phyloP scores from a whole-genome alignment of 2,113 vertebrate species.

The Hypocryptadius cinnamomeus region DNA sequence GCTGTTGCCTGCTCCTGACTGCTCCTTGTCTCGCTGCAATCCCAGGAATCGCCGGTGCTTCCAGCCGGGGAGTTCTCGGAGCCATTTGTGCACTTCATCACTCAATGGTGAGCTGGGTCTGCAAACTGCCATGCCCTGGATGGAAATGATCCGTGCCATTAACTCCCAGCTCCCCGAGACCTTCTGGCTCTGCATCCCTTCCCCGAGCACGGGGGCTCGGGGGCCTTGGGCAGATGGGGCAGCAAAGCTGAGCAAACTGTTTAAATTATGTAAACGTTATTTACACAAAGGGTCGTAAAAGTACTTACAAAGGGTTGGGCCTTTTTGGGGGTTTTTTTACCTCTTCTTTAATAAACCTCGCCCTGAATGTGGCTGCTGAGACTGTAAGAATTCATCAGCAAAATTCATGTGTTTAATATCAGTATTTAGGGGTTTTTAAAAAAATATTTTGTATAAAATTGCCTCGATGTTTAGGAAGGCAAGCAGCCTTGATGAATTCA shows the following conservation, averaged over 20 bases:
- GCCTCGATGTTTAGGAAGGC: neutral
- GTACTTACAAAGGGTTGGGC: constrained; percentile 9
- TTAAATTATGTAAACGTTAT: constrained; percentile 82
- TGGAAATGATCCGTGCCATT: constrained; percentile 76
- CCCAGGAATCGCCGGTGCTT: constrained; percentile 93
- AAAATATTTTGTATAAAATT: neutral
- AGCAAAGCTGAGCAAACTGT: constrained; percentile 74
- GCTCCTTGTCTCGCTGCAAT: constrained; percentile 24
- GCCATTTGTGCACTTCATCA: constrained; percentile 97
- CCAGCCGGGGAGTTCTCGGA: constrained; percentile 94
- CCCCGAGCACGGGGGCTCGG: constrained; percentile 57
- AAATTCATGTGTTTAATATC: neutral
- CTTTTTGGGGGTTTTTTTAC: neutral
- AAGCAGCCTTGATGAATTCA: constrained; percentile 44
- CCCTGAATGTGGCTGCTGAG: neutral
- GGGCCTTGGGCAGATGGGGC: constrained; percentile 73
- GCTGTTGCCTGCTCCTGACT: constrained; percentile 38
- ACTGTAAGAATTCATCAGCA: neutral
- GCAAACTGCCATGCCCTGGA: constrained; percentile 65
- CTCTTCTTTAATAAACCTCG: constrained; percentile 63
- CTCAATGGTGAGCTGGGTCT: constrained; percentile 90
- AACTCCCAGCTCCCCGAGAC: constrained; percentile 58
- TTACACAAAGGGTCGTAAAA: constrained; percentile 80
- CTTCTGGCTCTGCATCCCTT: constrained; percentile 62
- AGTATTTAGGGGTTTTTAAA: neutral